These are phyloP conservation scores for Pimephales promelas DNA, from an alignment of 2,113 vertebrate species.

Conservation along the genomic window DNA sequence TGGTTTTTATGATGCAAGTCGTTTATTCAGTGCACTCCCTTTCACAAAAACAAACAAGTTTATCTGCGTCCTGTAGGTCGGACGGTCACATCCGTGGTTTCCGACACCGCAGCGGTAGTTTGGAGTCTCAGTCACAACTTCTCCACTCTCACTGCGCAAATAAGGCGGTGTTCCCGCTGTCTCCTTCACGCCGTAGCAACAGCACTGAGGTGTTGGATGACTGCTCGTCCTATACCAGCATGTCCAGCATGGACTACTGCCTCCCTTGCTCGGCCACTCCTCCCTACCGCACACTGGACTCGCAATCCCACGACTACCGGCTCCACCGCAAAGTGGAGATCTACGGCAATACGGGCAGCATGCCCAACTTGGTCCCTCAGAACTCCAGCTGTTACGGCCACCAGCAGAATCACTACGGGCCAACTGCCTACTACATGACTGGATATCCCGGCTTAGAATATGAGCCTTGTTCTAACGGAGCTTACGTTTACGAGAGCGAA, in stretches of 20 bases:
- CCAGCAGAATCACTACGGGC: constrained; percentile 78
- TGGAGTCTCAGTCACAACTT: constrained; percentile 86
- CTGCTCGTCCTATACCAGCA: constrained; percentile 90
- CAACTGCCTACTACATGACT: constrained; percentile 81
- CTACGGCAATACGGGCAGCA: constrained; percentile 86
- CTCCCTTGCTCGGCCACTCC: constrained; percentile 66
- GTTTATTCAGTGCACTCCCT: neutral
- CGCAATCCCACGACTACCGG: constrained; percentile 73
- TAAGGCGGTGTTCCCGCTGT: constrained; percentile 82
- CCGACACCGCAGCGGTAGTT: constrained; percentile 89
- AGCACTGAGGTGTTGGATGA: constrained; percentile 92
- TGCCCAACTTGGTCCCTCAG: constrained; percentile 93
- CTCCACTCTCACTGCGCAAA: constrained; percentile 76
- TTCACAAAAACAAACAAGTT: neutral
- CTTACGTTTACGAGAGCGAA: constrained; percentile 88
- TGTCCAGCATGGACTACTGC: constrained; percentile 88
- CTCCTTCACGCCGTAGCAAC: constrained; percentile 86
- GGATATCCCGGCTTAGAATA: constrained; percentile 80
- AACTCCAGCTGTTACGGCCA: constrained; percentile 77
- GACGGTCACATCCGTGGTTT: constrained; percentile 81
- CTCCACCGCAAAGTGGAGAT: constrained; percentile 85
- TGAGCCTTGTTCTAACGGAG: constrained; percentile 79
- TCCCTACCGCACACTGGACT: constrained; percentile 81
- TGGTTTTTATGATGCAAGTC: neutral
- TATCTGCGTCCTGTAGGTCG: constrained; percentile 71